These are phyloP conservation scores for Liopterus haemorrhoidalis DNA, from an alignment of 2,888 invertebrate species.

Conservation along the genomic window DNA sequence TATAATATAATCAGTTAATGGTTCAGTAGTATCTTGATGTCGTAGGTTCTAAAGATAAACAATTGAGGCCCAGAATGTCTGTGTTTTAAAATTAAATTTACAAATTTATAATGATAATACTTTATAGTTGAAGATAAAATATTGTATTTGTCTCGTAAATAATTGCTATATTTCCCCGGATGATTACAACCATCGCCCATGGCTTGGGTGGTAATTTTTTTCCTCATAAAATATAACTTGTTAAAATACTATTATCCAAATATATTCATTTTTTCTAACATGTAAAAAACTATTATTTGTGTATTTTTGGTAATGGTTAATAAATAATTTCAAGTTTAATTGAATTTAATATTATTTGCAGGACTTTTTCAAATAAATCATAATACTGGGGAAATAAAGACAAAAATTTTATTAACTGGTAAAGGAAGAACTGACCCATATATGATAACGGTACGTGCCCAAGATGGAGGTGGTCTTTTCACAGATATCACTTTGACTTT, in stretches of 20 bases:
- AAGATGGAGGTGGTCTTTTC: slow-evolving; percentile 62
- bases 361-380: slow-evolving; percentile 63
- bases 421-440: slow-evolving; percentile 72
- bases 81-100: too few relatives aligned
- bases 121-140: too few relatives aligned
- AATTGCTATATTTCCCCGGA: too few relatives aligned
- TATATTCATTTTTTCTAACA: neutral
- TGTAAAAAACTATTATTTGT: neutral
- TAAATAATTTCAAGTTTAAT: slow-evolving; percentile 7
- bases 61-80: too few relatives aligned
- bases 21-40: too few relatives aligned
- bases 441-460: slow-evolving; percentile 59
- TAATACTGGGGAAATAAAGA: slow-evolving; percentile 61
- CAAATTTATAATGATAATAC: too few relatives aligned
- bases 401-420: slow-evolving; percentile 61
- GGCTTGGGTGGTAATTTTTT: too few relatives aligned
- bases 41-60: too few relatives aligned
- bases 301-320: neutral
- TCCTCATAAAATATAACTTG: neutral
- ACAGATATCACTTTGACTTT: slow-evolving; percentile 59
- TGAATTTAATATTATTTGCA: slow-evolving; percentile 36
- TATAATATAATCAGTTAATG: too few relatives aligned
- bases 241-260: neutral
- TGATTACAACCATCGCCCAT: too few relatives aligned
- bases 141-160: too few relatives aligned